Base-by-base conservation (phyloP, 2,113 vertebrate species). In the Podarcis muralis region DNA sequence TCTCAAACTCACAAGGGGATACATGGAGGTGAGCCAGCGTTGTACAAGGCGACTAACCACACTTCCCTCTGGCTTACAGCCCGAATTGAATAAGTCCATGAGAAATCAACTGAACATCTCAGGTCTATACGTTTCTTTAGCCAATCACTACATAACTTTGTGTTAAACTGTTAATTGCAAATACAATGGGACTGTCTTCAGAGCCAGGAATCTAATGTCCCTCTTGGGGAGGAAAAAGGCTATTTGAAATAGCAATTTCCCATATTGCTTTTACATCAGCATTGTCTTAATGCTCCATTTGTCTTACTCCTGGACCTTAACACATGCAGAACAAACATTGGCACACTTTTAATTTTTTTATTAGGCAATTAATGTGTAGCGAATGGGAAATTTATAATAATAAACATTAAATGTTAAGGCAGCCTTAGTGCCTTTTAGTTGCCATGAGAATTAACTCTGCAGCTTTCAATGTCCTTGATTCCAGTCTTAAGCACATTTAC, bases 341-440 rank as follows among this genome's bases (percentile, higher is more conserved):
- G 77, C 82, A 84, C 48, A 71, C 37, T 81, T 87, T 87, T 72
- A 87, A 80, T 80, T 87, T 90, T 87, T 87, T 86, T 37, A 62
- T 69, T 91, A 88, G 93, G 77, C 82, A 87, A 74, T 88, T 88
- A 84, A 84, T 89, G 89, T 90, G 83, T 83, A 93, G 91, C 83
- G 72, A 6, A 88, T 83, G 76, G 80, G 83, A 79, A 88, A 89
- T 81, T 27, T 89, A 75, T 91, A 90, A 89, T 87, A 87, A 87
- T 87, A 87, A 87, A 87, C 32, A 30, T 87, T 87, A 87, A 87
- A 59, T 40, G 77, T 71, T 72, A 72, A 87, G 66, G 72, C 86
- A 81, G 66, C 22, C 59, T 79, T 79, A 71, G 76, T 84, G 80
- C 66, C 74, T 87, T 89, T 87, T 72, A 81, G 48, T n/a, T 87